Evolutionary conservation across 2,797 vertebrate species (phyloP).

Genomic region (Xenopus petersii): DNA sequence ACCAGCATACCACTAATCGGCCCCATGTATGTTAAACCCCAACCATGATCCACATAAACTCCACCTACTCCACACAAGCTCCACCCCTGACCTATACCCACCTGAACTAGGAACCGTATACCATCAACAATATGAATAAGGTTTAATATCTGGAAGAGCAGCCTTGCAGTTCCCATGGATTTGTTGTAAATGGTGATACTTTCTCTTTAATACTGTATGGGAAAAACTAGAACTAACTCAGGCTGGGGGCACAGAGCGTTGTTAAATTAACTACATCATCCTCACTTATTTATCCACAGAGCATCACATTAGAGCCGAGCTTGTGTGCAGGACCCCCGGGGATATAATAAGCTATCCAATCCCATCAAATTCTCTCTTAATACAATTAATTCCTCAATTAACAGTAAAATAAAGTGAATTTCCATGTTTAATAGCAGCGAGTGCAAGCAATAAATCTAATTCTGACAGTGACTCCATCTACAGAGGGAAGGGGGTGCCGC

Average conservation of each 20-base stretch:
- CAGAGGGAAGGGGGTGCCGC: conserved; percentile 20
- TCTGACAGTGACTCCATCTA: conserved; percentile 38
- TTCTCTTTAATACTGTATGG: too few species aligned
- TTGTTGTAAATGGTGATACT: too few species aligned
- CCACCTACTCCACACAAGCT: too few species aligned
- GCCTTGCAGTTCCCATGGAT: too few species aligned
- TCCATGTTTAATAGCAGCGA: conserved; percentile 37
- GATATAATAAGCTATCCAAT: conserved; percentile 41
- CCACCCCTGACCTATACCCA: too few species aligned
- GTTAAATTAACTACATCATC: not conserved
- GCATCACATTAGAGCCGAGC: conserved; percentile 1
- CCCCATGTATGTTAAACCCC: too few species aligned
- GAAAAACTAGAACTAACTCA: not conserved
- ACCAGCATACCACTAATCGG: too few species aligned
- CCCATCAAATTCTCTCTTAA: conserved; percentile 48
- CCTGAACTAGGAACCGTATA: too few species aligned
- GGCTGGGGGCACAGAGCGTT: not conserved
- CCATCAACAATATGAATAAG: too few species aligned
- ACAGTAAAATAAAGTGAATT: conserved; percentile 51
- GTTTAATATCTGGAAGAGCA: too few species aligned
- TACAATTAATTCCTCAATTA: conserved; percentile 51
- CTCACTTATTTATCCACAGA: conserved; percentile 13
- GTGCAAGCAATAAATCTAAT: conserved; percentile 31
- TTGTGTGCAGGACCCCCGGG: conserved; percentile 28
- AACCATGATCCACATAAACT: too few species aligned